Evolutionary conservation across 2,888 invertebrate species (phyloP).

Genomic region (Cylloceria caligata): DNA sequence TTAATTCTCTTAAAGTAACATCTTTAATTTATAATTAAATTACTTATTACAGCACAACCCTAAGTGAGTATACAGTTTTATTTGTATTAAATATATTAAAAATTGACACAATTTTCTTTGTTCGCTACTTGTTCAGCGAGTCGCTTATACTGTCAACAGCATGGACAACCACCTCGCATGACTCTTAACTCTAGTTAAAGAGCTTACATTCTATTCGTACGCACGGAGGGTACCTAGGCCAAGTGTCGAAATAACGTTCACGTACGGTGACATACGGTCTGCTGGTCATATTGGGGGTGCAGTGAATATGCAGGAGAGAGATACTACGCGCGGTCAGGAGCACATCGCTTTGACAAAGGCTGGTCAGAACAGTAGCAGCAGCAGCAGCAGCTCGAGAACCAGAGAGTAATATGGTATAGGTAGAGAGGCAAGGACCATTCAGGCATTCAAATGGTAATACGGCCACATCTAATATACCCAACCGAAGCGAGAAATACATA

Average conservation of each 20-base stretch:
- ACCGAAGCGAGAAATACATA: slow-evolving; percentile 23
- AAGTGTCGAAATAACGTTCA: not conserved
- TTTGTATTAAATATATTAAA: too few relatives aligned
- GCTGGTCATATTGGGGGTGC: slow-evolving; percentile 9
- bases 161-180: too few relatives aligned
- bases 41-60: too few relatives aligned
- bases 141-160: too few relatives aligned
- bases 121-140: too few relatives aligned
- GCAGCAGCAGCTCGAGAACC: slow-evolving; percentile 14
- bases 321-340: slow-evolving; percentile 75
- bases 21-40: too few relatives aligned
- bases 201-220: too few relatives aligned
- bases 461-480: slow-evolving; percentile 79
- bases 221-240: too few relatives aligned
- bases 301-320: slow-evolving; percentile 41
- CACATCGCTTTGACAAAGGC: slow-evolving; percentile 79
- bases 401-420: slow-evolving; percentile 21
- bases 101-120: too few relatives aligned
- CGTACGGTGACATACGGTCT: slow-evolving; percentile 57
- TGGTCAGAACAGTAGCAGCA: slow-evolving; percentile 60
- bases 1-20: too few relatives aligned
- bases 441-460: slow-evolving; percentile 83
- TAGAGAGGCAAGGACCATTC: slow-evolving; percentile 25
- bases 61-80: too few relatives aligned
- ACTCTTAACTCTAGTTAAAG: not conserved